Base-by-base conservation (phyloP, 2,888 invertebrate species). In the Apantesis nais region DNA sequence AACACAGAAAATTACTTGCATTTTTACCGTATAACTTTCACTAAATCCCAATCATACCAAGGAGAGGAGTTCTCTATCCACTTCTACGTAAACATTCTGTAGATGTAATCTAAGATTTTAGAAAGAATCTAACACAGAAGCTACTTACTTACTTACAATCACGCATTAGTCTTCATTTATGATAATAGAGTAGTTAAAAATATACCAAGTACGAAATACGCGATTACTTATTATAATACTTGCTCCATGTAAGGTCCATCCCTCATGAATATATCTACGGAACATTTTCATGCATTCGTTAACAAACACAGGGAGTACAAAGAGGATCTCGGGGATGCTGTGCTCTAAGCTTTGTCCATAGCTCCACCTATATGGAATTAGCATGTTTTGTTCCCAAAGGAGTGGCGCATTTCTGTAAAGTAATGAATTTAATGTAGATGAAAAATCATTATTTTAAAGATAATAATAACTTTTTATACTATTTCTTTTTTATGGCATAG, bases 261-360 rank as follows among this genome's bases (percentile, higher is more conserved):
- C 7, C 58, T 58, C 16, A 29, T 1, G 8, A 29, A 58, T 58
- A 58, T 58, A 44, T 63, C 22, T 22, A 31, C 44, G 29, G 29
- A 29, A 25, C 29, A 39, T 62, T 37, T 41, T 16, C 62, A 48
- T 68, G 62, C 62, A 62, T 62, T 62, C 25, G 31, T 68, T 68
- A 62, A 34, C 62, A 62, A 31, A 62, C 16, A 29, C n/a, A 58
- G 34, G 39, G 37, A 19, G 58, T 58, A 25, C 37, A 55, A 58
- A 58, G 29, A 58, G 58, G 39, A 39, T 48, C 22, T 2, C 65
- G 22, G 61, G 37, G 37, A 55, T 52, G 31, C 52, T 34, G 65
- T 31, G 52, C 22, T 31, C 44, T 60, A 11, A 61, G 34, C 61
- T 62, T 62, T 37, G 37, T 62, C 34, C n/a, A n/a, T 34, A 12